These are phyloP conservation scores for Rhogogaster chlorosoma DNA, from an alignment of 2,888 invertebrate genomes.

Conservation along the genomic window DNA sequence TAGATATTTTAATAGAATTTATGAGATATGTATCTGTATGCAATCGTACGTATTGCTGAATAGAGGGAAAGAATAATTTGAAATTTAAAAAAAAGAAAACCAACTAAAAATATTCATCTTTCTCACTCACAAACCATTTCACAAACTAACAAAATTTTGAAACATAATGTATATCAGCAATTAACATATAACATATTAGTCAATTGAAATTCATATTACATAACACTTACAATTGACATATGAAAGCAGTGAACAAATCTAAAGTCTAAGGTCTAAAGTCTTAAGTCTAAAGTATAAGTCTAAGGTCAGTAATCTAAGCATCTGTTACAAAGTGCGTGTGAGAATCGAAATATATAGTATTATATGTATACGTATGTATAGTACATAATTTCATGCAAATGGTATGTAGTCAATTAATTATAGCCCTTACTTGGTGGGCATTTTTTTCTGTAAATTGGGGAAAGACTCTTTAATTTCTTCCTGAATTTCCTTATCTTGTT, in stretches of 20 bases:
- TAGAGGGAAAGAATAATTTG: neutral
- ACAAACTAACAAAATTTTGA: neutral
- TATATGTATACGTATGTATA: neutral
- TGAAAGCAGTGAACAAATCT: neutral
- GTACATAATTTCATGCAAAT: neutral
- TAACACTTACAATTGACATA: constrained; percentile 20
- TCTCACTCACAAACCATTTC: neutral
- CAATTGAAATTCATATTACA: neutral
- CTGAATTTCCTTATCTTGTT: neutral
- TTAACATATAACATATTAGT: constrained; percentile 7
- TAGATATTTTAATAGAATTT: constrained; percentile 4
- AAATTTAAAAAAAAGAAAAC: neutral
- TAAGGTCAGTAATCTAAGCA: constrained; percentile 32
- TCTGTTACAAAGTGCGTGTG: constrained; percentile 12
- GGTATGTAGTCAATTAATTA: constrained; percentile 9
- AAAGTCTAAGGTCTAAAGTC: neutral
- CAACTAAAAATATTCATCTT: neutral
- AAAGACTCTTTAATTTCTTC: neutral
- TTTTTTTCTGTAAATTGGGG: neutral
- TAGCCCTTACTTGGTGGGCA: no score
- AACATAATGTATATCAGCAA: constrained; percentile 8
- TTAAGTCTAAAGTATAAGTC: neutral
- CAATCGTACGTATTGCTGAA: neutral
- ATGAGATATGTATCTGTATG: neutral
- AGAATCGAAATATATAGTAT: constrained; percentile 29